Base-by-base conservation (phyloP, 2,113 vertebrate species). In the Atlantisia rogersi region DNA sequence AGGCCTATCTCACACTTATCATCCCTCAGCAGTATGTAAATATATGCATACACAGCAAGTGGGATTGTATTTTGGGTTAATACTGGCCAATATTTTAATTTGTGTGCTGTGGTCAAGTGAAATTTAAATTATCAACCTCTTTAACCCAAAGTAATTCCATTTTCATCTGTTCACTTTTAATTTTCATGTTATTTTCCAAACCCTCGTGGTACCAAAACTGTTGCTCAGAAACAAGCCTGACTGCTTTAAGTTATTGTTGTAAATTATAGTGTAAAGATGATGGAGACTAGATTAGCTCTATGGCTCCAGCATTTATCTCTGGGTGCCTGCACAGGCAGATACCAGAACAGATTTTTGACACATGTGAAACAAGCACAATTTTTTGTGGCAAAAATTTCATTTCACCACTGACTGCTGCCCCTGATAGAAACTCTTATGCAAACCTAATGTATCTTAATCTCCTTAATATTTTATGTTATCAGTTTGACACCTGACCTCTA, bases 401-500 rank as follows among this genome's bases (percentile, higher is more conserved):
- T 35, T 93, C 32, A 69, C 22, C 31, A 24, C 12, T 31, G 53
- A 60, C 4, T 46, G 35, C 42, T 3, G 2, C 44, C 59, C 29
- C 50, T 17, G 65, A 25, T 10, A 75, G 69, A 56, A 83, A 31
- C 37, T 12, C 40, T 59, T 15, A 28, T 8, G 32, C 82, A n/a
- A 67, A 80, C 18, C 53, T 31, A 28, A 28, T 28, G 24, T 53
- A 53, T 53, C 25, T 53, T 53, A 53, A 53, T 28, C 7, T 53
- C 18, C 53, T 35, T 9, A 3, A 3, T 15, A 31, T 53, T 35
- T 29, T 0, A 21, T 13, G 31, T 75, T 82, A 62, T 58, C 84
- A 87, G 46, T 22, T 91, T 89, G 31, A 71, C 65, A 44, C 37
- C 78, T 90, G 95, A 95, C 93, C 93, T 95, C 93, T 95, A 8